These are phyloP conservation scores for Drosophila santomea DNA, from an alignment of 1,140 invertebrate species.

Conservation along the genomic window DNA sequence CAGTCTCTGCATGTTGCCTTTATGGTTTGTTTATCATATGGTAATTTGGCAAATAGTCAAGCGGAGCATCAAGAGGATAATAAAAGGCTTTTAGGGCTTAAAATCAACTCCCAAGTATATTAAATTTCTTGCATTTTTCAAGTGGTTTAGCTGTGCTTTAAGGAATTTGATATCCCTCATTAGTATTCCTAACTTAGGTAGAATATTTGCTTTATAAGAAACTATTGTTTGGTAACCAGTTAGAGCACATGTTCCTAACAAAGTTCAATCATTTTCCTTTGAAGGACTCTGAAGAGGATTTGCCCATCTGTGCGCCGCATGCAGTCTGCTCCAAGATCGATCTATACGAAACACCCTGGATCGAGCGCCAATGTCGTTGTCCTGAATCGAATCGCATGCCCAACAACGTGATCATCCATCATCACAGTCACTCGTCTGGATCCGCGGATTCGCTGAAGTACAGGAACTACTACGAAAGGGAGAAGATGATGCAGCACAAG, in stretches of 20 bases:
- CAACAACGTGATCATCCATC: constrained; percentile 75
- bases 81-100: constrained; percentile 8
- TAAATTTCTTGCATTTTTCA: background rate
- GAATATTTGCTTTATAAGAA: too few species aligned
- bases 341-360: constrained; percentile 93
- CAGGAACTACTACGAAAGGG: constrained; percentile 71
- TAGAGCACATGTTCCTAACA: background rate
- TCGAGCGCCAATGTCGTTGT: constrained; percentile 94
- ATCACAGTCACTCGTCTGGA: constrained; percentile 48
- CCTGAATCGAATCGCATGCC: constrained; percentile 85
- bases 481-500: constrained; percentile 76
- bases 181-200: too few species aligned
- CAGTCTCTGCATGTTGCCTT: constrained; percentile 13
- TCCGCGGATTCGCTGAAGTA: constrained; percentile 51
- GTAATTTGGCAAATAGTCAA: constrained; percentile 32
- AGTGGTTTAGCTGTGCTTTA: background rate
- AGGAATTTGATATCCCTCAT: background rate
- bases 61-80: background rate
- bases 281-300: constrained; percentile 92
- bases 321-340: constrained; percentile 96
- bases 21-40: constrained; percentile 32
- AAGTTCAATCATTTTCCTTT: background rate
- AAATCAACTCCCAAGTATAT: constrained; percentile 2
- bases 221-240: too few species aligned
- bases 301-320: constrained; percentile 91